phyloP scores from a whole-genome alignment of 2,797 vertebrate species.

The Sebastiscus albofasciatus region DNA sequence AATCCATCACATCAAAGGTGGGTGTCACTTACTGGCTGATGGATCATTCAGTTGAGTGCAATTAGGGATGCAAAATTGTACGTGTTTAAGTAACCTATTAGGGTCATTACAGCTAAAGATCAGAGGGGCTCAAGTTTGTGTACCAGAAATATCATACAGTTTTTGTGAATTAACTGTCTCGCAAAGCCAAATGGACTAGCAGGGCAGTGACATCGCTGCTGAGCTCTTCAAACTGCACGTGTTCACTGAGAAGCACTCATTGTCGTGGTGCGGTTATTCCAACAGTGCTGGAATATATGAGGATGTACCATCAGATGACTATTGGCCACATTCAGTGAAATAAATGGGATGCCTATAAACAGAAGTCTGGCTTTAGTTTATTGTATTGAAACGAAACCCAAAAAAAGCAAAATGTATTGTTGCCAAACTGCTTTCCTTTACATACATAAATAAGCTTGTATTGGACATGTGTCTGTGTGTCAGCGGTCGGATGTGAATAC shows the following conservation, averaged over 20 bases:
- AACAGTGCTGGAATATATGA: not conserved
- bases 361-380: slow-evolving; percentile 11
- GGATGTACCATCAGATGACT: not conserved
- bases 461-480: not conserved
- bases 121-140: not conserved
- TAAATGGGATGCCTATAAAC: not conserved
- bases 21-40: not conserved
- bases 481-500: not conserved
- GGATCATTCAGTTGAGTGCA: not conserved
- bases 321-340: not conserved
- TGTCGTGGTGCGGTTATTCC: not conserved
- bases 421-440: not conserved
- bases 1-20: not conserved
- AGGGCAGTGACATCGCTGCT: not conserved
- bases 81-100: not conserved
- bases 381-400: slow-evolving; percentile 11
- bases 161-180: not conserved
- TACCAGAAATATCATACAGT: not conserved
- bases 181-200: not conserved
- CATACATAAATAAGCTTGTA: not conserved
- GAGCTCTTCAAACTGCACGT: too few relatives aligned
- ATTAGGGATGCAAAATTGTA: not conserved
- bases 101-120: not conserved
- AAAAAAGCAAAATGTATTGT: not conserved
- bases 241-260: not conserved